Evolutionary conservation across 2,113 vertebrate genomes (phyloP), one percentile per base, ranked within the genome.

Genomic region (Aphyosemion australe): DNA sequence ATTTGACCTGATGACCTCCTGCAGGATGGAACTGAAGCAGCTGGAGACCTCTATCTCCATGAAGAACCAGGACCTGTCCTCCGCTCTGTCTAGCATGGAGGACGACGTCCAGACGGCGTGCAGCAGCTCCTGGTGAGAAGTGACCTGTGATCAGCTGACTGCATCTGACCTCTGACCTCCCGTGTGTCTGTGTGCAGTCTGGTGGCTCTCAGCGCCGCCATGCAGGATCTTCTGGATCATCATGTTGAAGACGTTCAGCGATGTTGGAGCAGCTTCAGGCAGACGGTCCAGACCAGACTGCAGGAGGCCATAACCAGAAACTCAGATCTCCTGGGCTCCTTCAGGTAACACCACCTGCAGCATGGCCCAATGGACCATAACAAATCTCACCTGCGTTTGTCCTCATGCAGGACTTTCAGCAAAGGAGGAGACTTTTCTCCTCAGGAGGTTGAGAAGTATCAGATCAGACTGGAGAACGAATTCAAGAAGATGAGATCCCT

Each of bases 371-470:
- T 14, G 10, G 9, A 8, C 13, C 34, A 19, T 9, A 12, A 42
- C 10, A 18, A n/a, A 19, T 26, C 51, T 52, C 12, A 49, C 7
- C 43, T 1, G 42, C 31, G 1, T 16, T 43, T 51, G 8, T 61
- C 49, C 21, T 69, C 41, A 34, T 61, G 19, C 66, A 89, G 88
- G 60, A 15, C 79, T 54, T 89, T 89, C 52, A 85, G 77, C 47
- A 86, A 89, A 68, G 88, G 84, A 69, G 84, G 88, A 2, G 62
- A 81, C 6, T 81, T 78, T 39, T 32, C 74, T 60, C 65, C 76
- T 48, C 49, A 41, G 60, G 88, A 89, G 72, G 18, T 85, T 46
- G 77, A 52, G 49, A 5, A 34, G 51, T 78, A 81, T 19, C 83
- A 79, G 61, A 75, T 8, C 37, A 66, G 15, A 2, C 41, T 89